These are phyloP conservation scores for Saturnia japonica DNA, from an alignment of 2,888 invertebrate species.

Conservation along the genomic window DNA sequence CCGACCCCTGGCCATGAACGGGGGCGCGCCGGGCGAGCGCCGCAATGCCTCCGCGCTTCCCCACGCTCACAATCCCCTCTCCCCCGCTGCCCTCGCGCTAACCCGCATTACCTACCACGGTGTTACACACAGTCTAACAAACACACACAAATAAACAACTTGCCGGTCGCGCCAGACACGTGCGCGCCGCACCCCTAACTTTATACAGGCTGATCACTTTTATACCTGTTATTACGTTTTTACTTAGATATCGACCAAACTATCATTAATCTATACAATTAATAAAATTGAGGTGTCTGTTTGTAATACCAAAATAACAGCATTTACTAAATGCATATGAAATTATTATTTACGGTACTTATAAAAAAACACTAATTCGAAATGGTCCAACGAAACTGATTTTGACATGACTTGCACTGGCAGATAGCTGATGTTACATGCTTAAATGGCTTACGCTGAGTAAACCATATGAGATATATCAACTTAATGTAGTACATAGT, in stretches of 20 bases:
- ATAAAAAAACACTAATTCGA: too few relatives aligned
- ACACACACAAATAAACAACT: slow-evolving; percentile 8
- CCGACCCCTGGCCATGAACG: slow-evolving; percentile 82
- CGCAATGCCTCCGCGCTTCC: slow-evolving; percentile 40
- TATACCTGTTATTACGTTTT: slow-evolving; percentile 25
- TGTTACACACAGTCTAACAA: slow-evolving; percentile 28
- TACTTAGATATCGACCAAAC: slow-evolving; percentile 2
- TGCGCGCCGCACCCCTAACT: slow-evolving; percentile 54
- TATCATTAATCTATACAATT: too few relatives aligned
- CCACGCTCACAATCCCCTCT: slow-evolving; percentile 26
- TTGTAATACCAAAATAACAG: too few relatives aligned
- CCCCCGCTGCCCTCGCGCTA: slow-evolving; percentile 26
- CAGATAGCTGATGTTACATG: too few relatives aligned
- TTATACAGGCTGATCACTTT: slow-evolving; percentile 36
- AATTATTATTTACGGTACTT: too few relatives aligned
- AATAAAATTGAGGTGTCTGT: too few relatives aligned
- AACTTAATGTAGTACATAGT: too few relatives aligned
- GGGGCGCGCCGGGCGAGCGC: slow-evolving; percentile 65
- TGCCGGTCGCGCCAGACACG: slow-evolving; percentile 50
- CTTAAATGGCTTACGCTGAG: too few relatives aligned
- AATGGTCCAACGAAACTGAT: too few relatives aligned
- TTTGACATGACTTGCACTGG: too few relatives aligned
- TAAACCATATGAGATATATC: too few relatives aligned
- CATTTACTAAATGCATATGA: too few relatives aligned
- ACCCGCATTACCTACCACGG: slow-evolving; percentile 28